Evolutionary conservation across 2,888 invertebrate genomes (phyloP).

Genomic region (Chironomus riparius): DNA sequence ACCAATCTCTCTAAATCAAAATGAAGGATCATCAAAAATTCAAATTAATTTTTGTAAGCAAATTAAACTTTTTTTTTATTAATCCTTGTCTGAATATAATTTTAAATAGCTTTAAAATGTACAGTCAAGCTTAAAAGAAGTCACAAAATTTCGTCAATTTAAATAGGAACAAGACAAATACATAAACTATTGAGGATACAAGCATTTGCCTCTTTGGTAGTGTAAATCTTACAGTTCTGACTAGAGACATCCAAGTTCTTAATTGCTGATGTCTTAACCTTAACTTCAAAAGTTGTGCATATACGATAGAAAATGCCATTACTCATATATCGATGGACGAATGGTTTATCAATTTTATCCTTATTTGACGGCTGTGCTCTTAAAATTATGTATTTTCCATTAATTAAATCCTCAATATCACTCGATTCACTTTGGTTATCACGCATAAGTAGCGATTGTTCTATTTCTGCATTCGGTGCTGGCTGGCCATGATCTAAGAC

Average conservation of each 20-base stretch:
- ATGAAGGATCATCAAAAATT: no score
- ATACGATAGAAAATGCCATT: constrained; percentile 38
- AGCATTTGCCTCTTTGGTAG: constrained; percentile 43
- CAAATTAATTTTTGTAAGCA: no score
- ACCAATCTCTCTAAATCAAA: no score
- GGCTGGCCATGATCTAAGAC: constrained; percentile 42
- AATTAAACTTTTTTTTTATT: no score
- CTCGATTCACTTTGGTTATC: constrained; percentile 3
- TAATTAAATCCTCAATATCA: constrained; percentile 1
- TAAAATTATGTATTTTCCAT: constrained; percentile 12
- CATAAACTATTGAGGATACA: constrained; percentile 37
- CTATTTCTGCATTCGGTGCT: constrained; percentile 33
- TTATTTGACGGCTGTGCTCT: constrained; percentile 20
- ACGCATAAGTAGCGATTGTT: background rate
- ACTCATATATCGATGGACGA: constrained; percentile 32
- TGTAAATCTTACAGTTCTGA: constrained; percentile 33
- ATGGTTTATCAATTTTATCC: constrained; percentile 10
- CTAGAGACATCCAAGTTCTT: constrained; percentile 32
- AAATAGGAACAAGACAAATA: constrained; percentile 10
- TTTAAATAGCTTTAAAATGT: background rate
- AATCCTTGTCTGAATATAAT: background rate
- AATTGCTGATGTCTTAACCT: constrained; percentile 39
- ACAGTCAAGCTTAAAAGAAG: background rate
- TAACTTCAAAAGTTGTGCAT: constrained; percentile 41
- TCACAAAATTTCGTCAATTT: background rate